Evolutionary conservation across 35 echinoderm and acorn worm species (phyloP).

Genomic region (Ophioderma brevispina): DNA sequence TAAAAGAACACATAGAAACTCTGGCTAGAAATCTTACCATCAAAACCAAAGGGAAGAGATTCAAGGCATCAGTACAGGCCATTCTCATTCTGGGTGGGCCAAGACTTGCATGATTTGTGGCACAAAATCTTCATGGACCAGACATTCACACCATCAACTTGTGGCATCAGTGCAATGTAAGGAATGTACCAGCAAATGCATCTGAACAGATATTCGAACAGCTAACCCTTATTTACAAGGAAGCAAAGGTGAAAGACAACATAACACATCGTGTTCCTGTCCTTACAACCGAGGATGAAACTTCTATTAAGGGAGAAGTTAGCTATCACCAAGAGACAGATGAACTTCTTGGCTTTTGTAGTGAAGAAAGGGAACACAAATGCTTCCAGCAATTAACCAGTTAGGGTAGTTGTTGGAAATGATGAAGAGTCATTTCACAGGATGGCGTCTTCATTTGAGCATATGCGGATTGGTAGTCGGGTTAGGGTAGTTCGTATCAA

Average conservation of each 20-base stretch:
- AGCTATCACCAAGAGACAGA: slow-evolving; percentile 1
- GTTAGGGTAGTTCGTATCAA: background rate
- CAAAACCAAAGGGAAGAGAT: background rate
- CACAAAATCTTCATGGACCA: background rate
- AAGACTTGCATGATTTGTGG: slow-evolving; percentile 1
- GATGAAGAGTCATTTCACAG: background rate
- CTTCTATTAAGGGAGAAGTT: background rate
- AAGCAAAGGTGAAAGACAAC: background rate
- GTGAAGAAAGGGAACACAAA: background rate
- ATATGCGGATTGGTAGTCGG: background rate
- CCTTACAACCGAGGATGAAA: background rate
- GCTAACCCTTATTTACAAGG: background rate
- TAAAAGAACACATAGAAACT: background rate
- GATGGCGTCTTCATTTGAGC: background rate
- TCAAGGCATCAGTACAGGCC: background rate
- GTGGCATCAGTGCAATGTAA: background rate
- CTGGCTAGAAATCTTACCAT: background rate
- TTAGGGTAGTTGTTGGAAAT: background rate
- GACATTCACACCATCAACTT: background rate
- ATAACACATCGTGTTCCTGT: background rate
- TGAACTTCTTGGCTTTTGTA: slow-evolving; percentile 1
- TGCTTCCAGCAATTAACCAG: too few relatives aligned
- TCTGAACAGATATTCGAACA: background rate
- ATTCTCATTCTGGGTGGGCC: background rate
- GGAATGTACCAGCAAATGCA: background rate